A percentile compares a stretch with the other conserved stretches of the same genome.
Evolutionary conservation across 2,797 vertebrate genomes (phyloP).

Genomic region (Hylomyscus alleni): DNA sequence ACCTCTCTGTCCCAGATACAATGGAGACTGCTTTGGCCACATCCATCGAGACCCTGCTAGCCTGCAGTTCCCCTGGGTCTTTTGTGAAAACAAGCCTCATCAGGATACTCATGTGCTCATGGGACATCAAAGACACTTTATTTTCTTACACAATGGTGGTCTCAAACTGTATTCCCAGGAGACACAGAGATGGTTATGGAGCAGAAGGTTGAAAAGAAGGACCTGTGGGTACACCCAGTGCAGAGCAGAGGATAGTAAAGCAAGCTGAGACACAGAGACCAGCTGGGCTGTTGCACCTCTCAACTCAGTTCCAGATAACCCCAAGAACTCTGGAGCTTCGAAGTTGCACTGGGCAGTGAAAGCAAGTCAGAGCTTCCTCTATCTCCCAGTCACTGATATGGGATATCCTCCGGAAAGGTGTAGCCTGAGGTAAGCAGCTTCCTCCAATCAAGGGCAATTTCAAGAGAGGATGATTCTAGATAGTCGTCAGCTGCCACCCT

Average conservation of each 20-base stretch:
- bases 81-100: background rate
- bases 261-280: no score
- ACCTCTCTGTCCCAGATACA: background rate
- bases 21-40: accelerated
- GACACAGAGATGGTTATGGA: background rate
- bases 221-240: accelerated
- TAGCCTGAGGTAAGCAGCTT: background rate
- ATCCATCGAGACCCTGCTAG: no score
- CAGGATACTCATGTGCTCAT: background rate
- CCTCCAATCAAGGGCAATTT: background rate
- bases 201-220: background rate
- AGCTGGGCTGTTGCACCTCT: accelerated
- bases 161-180: background rate
- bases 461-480: background rate
- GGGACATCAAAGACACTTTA: background rate
- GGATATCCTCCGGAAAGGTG: background rate
- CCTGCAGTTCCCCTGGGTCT: background rate
- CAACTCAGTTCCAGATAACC: background rate
- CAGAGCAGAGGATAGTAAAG: no score
- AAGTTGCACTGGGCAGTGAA: background rate
- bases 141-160: background rate
- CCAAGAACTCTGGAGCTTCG: accelerated
- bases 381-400: background rate
- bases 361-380: background rate
- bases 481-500: background rate